Evolutionary conservation across 2,888 invertebrate species (phyloP).

Genomic region (Suillia variegata): DNA sequence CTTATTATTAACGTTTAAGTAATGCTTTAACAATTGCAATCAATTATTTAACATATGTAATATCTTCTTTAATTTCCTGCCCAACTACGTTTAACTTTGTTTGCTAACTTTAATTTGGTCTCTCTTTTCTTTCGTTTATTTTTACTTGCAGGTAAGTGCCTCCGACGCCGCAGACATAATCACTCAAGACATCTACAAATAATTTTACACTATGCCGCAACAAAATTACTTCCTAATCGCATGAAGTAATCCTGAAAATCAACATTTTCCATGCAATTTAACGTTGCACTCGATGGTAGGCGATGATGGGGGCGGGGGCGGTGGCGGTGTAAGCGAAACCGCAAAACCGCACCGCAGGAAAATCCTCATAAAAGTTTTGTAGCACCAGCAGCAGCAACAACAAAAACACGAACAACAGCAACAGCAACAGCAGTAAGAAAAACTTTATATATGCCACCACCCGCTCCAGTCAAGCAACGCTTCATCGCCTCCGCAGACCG

Average conservation of each 20-base stretch:
- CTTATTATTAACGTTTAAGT: too few relatives aligned
- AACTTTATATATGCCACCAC: too few relatives aligned
- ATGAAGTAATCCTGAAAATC: conserved; percentile 49
- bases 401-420: too few relatives aligned
- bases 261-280: conserved; percentile 9
- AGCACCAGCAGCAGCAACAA: neutral
- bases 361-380: neutral
- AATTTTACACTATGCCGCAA: conserved; percentile 39
- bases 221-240: conserved; percentile 56
- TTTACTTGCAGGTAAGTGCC: conserved; percentile 21
- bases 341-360: conserved; percentile 11
- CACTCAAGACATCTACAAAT: conserved; percentile 24
- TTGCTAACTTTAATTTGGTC: too few relatives aligned
- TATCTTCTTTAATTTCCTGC: too few relatives aligned
- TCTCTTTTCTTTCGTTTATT: neutral
- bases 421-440: too few relatives aligned
- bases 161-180: conserved; percentile 13
- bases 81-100: too few relatives aligned
- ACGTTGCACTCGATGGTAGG: neutral
- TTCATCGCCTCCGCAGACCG: neutral
- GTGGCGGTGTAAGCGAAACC: conserved; percentile 2
- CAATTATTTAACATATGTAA: too few relatives aligned
- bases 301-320: conserved; percentile 22
- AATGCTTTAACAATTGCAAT: too few relatives aligned
- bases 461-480: too few relatives aligned